These are phyloP conservation scores for Machaerirhynchus nigripectus DNA, from an alignment of 2,113 vertebrate genomes.

Conservation along the genomic window DNA sequence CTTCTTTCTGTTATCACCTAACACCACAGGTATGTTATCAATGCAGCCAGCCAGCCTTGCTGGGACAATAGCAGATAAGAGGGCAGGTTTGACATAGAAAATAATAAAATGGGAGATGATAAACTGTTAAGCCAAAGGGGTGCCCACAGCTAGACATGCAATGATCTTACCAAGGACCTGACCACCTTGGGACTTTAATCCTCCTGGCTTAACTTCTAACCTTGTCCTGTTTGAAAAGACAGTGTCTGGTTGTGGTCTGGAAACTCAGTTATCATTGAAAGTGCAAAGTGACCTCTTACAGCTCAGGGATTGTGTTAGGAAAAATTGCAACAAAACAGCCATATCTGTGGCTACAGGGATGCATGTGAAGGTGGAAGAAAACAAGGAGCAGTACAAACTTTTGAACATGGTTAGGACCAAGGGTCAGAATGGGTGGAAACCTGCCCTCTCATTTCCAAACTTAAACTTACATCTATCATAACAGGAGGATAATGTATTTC, in stretches of 20 bases:
- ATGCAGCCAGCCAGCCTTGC: not conserved
- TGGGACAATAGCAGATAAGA: not conserved
- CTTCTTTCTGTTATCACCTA: not conserved
- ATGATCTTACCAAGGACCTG: not conserved
- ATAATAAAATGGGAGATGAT: not conserved
- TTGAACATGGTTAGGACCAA: fast-evolving
- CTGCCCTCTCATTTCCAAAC: not conserved
- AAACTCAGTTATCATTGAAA: not conserved
- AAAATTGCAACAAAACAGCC: not conserved
- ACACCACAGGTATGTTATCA: not conserved
- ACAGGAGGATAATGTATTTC: not conserved
- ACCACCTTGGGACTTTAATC: not conserved
- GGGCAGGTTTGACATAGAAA: not conserved
- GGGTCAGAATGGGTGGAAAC: not conserved
- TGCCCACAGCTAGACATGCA: not conserved
- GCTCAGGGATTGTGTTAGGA: not conserved
- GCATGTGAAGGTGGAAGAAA: not conserved
- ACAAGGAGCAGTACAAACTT: not conserved
- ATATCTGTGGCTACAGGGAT: not conserved
- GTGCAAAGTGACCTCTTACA: not conserved
- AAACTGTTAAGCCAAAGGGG: not conserved
- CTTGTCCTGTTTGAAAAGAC: not conserved
- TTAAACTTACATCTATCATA: not conserved
- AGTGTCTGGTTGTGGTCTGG: not conserved
- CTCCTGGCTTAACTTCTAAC: not conserved